Percentiles rank a stretch among this genome's conserved stretches.
Evolutionary conservation across 2,113 vertebrate genomes (phyloP).

Genomic region (Thunnus maccoyii): DNA sequence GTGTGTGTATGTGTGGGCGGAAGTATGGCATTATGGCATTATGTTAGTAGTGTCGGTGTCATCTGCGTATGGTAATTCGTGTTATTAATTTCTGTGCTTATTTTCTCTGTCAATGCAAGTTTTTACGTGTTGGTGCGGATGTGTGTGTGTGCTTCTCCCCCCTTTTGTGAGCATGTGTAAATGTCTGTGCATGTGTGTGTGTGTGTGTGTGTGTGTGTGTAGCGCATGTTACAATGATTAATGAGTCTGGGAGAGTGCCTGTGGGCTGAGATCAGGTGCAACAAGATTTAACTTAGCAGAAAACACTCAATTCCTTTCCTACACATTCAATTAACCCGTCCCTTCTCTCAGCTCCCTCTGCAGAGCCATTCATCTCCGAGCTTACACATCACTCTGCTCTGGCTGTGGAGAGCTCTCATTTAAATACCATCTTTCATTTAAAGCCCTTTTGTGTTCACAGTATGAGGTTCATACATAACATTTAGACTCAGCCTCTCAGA

Average conservation of each 20-base stretch:
- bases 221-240: slow-evolving; percentile 73
- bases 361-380: slow-evolving; percentile 69
- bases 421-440: slow-evolving; percentile 66
- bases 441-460: slow-evolving; percentile 40
- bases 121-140: slow-evolving; percentile 4
- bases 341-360: slow-evolving; percentile 47
- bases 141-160: neutral
- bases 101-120: slow-evolving; percentile 9
- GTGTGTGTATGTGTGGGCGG: slow-evolving; percentile 21
- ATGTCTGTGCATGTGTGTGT: slow-evolving; percentile 1
- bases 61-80: slow-evolving; percentile 50
- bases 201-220: slow-evolving; percentile 19
- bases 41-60: slow-evolving; percentile 37
- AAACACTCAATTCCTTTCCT: slow-evolving; percentile 77
- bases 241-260: slow-evolving; percentile 70
- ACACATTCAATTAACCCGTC: slow-evolving; percentile 83
- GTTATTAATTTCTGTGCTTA: slow-evolving; percentile 29
- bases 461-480: slow-evolving; percentile 41
- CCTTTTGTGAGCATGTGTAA: slow-evolving; percentile 10
- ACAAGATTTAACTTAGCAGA: slow-evolving; percentile 80
- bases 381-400: slow-evolving; percentile 38
- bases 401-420: slow-evolving; percentile 38
- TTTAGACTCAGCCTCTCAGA: slow-evolving; percentile 34
- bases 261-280: slow-evolving; percentile 80
- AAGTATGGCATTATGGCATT: slow-evolving; percentile 16